Conservation (phyloP, 2,888 invertebrate species). For the Epinotia brunnichana region DNA sequence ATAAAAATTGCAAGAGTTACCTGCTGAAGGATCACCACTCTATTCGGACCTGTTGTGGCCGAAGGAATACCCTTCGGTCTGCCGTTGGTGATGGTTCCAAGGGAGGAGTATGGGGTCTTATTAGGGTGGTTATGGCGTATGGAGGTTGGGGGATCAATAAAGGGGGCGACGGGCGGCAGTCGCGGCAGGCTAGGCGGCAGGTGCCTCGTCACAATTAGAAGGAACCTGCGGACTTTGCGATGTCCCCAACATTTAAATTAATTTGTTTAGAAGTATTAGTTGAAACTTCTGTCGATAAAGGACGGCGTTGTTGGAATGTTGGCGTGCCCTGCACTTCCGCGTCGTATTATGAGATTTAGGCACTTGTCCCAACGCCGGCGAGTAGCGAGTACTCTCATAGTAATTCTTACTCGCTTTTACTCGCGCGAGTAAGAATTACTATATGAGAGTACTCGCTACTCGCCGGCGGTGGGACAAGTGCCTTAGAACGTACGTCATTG, state of each 20-base stretch:
- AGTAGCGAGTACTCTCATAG: too few relatives aligned
- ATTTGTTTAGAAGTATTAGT: conserved; percentile 7
- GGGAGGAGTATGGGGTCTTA: conserved; percentile 50
- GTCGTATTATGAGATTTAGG: too few relatives aligned
- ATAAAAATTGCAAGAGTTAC: conserved; percentile 56
- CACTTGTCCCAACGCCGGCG: too few relatives aligned
- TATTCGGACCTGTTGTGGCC: conserved; percentile 46
- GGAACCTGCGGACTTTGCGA: conserved; percentile 6
- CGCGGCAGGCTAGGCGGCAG: conserved; percentile 17
- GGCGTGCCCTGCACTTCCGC: not conserved
- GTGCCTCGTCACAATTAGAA: conserved; percentile 7
- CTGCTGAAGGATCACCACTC: conserved; percentile 49
- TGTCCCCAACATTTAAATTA: conserved; percentile 12
- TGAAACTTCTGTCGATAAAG: conserved; percentile 6
- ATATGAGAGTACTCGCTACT: too few relatives aligned
- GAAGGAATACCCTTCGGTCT: conserved; percentile 46
- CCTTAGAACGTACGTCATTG: too few relatives aligned
- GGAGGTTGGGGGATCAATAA: conserved; percentile 59
- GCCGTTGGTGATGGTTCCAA: conserved; percentile 30
- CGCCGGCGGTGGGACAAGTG: too few relatives aligned
- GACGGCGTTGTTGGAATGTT: not conserved
- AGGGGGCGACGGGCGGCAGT: conserved; percentile 47
- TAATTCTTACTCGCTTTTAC: too few relatives aligned
- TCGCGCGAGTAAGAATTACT: too few relatives aligned
- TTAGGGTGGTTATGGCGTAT: conserved; percentile 50